Conservation (phyloP, 2,888 invertebrate species). For the Volucella bombylans region DNA sequence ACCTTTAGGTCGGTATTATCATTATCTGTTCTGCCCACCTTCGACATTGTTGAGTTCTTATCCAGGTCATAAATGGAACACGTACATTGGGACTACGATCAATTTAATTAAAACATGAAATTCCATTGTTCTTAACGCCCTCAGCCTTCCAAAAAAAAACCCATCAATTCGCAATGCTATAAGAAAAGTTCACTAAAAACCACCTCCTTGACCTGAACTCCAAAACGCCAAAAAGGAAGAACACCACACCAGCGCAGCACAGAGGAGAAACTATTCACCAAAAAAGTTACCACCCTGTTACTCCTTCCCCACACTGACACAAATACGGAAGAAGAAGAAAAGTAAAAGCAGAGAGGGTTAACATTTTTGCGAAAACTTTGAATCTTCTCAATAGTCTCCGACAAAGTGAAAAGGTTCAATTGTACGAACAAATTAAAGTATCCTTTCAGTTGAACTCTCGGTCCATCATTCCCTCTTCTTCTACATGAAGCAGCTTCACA, state of each 20-base stretch:
- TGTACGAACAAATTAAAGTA: conserved; percentile 73
- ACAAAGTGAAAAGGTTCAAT: conserved; percentile 70
- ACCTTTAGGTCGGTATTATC: too few relatives aligned
- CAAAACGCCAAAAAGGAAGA: not conserved
- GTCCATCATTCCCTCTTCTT: conserved; percentile 44
- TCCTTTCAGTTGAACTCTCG: conserved; percentile 54
- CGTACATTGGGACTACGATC: not conserved
- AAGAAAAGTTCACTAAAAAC: not conserved
- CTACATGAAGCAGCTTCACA: conserved; percentile 36
- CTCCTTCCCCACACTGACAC: not conserved
- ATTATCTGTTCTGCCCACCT: not conserved
- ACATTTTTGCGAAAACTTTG: conserved; percentile 64
- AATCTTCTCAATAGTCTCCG: conserved; percentile 60
- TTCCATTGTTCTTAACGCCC: conserved; percentile 2
- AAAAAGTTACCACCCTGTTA: too few relatives aligned
- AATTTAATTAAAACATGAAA: conserved; percentile 48
- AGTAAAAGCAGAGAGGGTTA: conserved; percentile 15
- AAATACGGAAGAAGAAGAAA: conserved; percentile 17
- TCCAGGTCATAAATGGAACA: not conserved
- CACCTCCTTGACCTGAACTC: conserved; percentile 14
- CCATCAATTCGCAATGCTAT: conserved; percentile 12
- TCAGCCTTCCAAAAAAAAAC: not conserved
- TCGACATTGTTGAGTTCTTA: not conserved
- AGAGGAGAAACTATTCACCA: conserved; percentile 16
- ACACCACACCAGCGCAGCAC: conserved; percentile 6